Evolutionary conservation across 1,140 invertebrate species (phyloP), one percentile per base, ranked within the genome.

Genomic region (Papilio polyxenes): DNA sequence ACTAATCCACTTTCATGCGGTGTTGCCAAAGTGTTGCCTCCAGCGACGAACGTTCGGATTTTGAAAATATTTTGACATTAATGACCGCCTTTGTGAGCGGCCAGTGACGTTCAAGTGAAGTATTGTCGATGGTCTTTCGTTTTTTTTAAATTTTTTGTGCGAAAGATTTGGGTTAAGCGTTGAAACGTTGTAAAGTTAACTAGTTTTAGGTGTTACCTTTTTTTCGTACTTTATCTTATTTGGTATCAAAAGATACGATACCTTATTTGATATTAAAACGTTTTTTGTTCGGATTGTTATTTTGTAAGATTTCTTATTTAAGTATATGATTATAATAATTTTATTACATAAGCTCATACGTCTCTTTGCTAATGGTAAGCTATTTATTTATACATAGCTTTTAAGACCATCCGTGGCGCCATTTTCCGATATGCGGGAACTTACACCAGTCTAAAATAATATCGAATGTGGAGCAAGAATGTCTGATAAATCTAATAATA

Each of bases 11-110:
- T 82, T 82, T 74, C 65, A 59, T 72, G 87, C 89, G 88, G 89
- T 84, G 82, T 88, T 83, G 72, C 85, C 87, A 88, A 90, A 88
- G 89, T 81, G 82, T 81, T 83, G 87, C 88, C 88, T 85, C 85
- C 86, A 84, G 87, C 85, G 89, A 87, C 83, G 89, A 88, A 80
- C 81, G 87, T 86, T 88, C 85, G 83, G 85, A 87, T 90, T 90
- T 90, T 90, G 88, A 90, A 91, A 91, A 91, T 90, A 90, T 91
- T 91, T 91, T 91, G 88, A 91, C 89, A 86, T 90, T 91, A 89
- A 91, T 89, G 81, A 87, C 82, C 83, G 87, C 85, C 83, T 87
- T 89, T 90, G 88, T 88, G 83, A 85, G 82, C 81, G 82, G 84
- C 81, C 85, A 85, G 83, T 85, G 87, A 88, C 85, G 85, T 82